A percentile compares a stretch with the other conserved stretches of the same genome.
Evolutionary conservation across 2,888 invertebrate genomes (phyloP).

Genomic region (Drosophila nigricruria): DNA sequence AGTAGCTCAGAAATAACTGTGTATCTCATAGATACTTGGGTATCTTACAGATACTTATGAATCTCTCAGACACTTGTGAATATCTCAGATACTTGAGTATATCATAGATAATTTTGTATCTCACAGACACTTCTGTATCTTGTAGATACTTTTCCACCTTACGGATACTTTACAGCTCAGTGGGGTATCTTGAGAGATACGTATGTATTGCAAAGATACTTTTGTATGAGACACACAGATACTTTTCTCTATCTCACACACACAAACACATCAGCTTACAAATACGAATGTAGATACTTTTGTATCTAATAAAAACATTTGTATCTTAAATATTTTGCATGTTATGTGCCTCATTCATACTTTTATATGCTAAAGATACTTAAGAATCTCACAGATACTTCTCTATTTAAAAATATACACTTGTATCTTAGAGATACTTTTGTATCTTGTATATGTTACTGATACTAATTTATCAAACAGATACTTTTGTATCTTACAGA

Average conservation of each 20-base stretch:
- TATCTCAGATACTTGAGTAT: neutral
- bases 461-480: neutral
- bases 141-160: neutral
- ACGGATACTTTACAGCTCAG: neutral
- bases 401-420: neutral
- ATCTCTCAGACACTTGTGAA: neutral
- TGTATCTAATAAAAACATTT: neutral
- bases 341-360: no score
- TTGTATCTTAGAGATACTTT: neutral
- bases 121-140: neutral
- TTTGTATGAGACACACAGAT: neutral
- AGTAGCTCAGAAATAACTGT: neutral
- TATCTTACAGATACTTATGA: neutral
- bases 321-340: neutral
- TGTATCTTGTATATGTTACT: neutral
- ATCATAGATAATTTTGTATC: neutral
- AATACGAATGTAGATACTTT: neutral
- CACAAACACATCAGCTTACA: no score
- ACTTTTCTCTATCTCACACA: no score
- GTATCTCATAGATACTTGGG: neutral
- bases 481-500: neutral
- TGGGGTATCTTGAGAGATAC: neutral
- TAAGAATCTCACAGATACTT: neutral
- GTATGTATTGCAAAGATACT: neutral
- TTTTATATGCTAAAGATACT: no score